Evolutionary conservation across 1,140 invertebrate species (phyloP).

Genomic region (Battus philenor): DNA sequence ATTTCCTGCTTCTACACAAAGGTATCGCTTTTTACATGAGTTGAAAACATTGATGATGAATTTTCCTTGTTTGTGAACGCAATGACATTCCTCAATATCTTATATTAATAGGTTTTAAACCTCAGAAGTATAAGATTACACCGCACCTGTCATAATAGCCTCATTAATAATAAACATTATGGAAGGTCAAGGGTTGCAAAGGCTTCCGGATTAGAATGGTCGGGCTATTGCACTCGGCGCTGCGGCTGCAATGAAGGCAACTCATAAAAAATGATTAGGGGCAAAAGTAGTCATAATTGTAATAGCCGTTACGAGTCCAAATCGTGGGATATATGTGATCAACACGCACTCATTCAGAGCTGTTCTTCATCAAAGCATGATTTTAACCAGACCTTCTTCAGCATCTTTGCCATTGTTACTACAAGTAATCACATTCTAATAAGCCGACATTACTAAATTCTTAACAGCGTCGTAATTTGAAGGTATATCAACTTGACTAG

Average conservation of each 20-base stretch:
- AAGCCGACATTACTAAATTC: too few relatives aligned
- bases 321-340: background rate
- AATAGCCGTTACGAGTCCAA: background rate
- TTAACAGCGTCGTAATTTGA: too few relatives aligned
- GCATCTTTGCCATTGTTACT: too few relatives aligned
- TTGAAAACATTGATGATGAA: constrained; percentile 1
- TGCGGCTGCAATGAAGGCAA: background rate
- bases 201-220: constrained; percentile 13
- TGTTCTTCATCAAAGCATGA: too few relatives aligned
- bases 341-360: too few relatives aligned
- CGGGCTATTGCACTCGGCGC: constrained; percentile 5
- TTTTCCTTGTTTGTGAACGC: constrained; percentile 7
- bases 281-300: constrained; percentile 1
- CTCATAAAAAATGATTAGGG: constrained; percentile 10
- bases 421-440: too few relatives aligned
- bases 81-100: constrained; percentile 9
- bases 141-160: constrained; percentile 14
- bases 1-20: constrained; percentile 40
- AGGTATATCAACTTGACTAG: too few relatives aligned
- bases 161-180: constrained; percentile 10
- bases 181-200: constrained; percentile 15
- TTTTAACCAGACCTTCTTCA: too few relatives aligned
- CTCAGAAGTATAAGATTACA: constrained; percentile 17
- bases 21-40: constrained; percentile 17
- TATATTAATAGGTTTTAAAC: constrained; percentile 10